These are phyloP conservation scores for Brachyalestes nurse DNA, from an alignment of 2,797 vertebrate genomes.

Conservation along the genomic window DNA sequence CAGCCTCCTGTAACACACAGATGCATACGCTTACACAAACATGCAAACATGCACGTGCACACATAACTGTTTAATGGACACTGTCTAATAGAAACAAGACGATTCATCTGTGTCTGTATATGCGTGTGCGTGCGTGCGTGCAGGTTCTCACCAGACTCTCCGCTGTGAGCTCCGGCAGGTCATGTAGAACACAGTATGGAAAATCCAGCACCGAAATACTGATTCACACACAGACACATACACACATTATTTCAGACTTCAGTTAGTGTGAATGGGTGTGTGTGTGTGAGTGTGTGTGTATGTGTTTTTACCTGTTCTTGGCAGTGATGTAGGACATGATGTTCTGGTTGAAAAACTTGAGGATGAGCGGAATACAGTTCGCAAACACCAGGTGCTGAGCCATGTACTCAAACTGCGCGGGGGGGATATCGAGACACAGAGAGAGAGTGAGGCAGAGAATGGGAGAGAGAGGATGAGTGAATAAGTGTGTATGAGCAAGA, in stretches of 20 bases:
- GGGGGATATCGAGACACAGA: neutral
- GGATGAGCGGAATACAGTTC: constrained; percentile 97
- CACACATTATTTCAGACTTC: neutral
- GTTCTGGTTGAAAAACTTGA: constrained; percentile 99
- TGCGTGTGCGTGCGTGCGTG: too few relatives aligned
- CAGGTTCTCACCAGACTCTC: constrained; percentile 83
- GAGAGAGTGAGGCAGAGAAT: neutral
- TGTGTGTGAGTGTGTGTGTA: too few relatives aligned
- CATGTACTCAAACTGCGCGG: constrained; percentile 91
- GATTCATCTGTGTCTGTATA: too few relatives aligned
- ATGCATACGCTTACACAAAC: neutral
- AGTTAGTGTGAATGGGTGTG: too few relatives aligned
- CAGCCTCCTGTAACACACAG: constrained; percentile 83
- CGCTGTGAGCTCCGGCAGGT: constrained; percentile 92
- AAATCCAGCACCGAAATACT: constrained; percentile 94
- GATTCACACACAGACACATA: constrained; percentile 37
- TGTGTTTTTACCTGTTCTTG: constrained; percentile 89
- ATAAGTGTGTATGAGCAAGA: too few relatives aligned
- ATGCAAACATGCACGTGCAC: constrained; percentile 23
- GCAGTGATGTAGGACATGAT: constrained; percentile 98
- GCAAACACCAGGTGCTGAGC: constrained; percentile 97
- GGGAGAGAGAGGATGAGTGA: too few relatives aligned
- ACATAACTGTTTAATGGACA: neutral
- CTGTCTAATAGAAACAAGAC: too few relatives aligned
- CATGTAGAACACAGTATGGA: constrained; percentile 88